A percentile compares a stretch with the other conserved stretches of the same genome.
These are phyloP conservation scores for Thymelicus lineola DNA, from an alignment of 2,888 invertebrate genomes.

Conservation along the genomic window DNA sequence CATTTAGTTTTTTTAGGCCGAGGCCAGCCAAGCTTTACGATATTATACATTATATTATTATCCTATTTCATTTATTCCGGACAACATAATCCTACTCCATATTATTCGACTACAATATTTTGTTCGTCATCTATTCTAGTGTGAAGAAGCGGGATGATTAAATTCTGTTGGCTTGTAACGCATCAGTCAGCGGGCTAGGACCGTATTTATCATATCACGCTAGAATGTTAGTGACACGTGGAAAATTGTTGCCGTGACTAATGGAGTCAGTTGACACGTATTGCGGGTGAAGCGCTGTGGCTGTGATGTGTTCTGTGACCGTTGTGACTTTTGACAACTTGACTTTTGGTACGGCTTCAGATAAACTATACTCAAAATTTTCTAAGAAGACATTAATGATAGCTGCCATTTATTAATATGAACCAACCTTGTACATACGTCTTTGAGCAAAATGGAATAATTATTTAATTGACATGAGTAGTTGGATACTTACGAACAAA, in stretches of 20 bases:
- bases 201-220: constrained; percentile 61
- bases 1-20: too few species aligned
- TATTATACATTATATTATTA: too few species aligned
- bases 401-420: too few species aligned
- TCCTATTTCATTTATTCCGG: not conserved
- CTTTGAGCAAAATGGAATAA: too few species aligned
- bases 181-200: constrained; percentile 38
- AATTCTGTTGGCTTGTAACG: constrained; percentile 32
- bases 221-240: constrained; percentile 69
- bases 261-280: constrained; percentile 65
- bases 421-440: too few species aligned
- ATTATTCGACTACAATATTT: not conserved
- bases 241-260: constrained; percentile 76
- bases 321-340: not conserved
- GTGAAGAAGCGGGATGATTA: constrained; percentile 21
- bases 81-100: constrained; percentile 4
- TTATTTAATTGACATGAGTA: too few species aligned
- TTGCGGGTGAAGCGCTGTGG: constrained; percentile 50
- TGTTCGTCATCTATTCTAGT: not conserved
- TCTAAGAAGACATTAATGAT: too few species aligned
- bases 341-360: too few species aligned
- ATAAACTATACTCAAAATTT: too few species aligned
- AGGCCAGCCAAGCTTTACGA: too few species aligned
- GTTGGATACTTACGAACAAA: too few species aligned
- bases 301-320: constrained; percentile 14